A percentile compares a stretch with the other conserved stretches of the same genome.
Evolutionary conservation across 2,113 vertebrate genomes (phyloP).

Genomic region (Bufo gargarizans): DNA sequence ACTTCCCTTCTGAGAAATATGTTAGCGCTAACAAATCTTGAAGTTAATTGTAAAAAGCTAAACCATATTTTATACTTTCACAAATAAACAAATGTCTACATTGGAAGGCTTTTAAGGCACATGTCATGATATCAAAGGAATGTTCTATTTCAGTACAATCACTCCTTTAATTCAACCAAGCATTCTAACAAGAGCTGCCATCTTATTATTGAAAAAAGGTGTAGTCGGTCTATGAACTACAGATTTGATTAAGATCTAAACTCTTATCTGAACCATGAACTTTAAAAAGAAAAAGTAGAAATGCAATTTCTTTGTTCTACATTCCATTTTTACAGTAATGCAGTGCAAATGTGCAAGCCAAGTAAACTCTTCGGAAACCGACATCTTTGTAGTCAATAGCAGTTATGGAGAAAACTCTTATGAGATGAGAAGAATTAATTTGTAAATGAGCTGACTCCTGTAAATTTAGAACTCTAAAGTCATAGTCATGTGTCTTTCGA

Average conservation of each 20-base stretch:
- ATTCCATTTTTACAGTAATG: constrained; percentile 71
- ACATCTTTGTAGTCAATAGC: background rate
- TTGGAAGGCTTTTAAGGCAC: constrained; percentile 43
- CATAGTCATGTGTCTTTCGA: background rate
- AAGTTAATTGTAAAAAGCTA: constrained; percentile 46
- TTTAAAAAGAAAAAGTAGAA: constrained; percentile 79
- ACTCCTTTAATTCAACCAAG: constrained; percentile 70
- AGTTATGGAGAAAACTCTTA: background rate
- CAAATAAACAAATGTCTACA: constrained; percentile 52
- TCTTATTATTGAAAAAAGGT: constrained; percentile 72
- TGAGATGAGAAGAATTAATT: constrained; percentile 68
- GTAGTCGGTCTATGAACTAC: constrained; percentile 73
- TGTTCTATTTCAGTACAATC: constrained; percentile 67
- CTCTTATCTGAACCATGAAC: constrained; percentile 79
- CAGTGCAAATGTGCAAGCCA: constrained; percentile 69
- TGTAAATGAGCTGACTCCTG: constrained; percentile 68
- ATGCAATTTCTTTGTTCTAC: constrained; percentile 83
- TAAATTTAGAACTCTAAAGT: background rate
- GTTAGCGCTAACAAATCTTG: constrained; percentile 31
- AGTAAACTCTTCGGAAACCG: constrained; percentile 61
- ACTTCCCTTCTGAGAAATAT: constrained; percentile 25
- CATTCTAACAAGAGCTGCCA: constrained; percentile 72
- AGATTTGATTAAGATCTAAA: constrained; percentile 80
- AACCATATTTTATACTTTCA: constrained; percentile 53
- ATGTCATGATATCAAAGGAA: constrained; percentile 59